Evolutionary conservation across 1,140 invertebrate species (phyloP).

Genomic region (Halictus rubicundus): DNA sequence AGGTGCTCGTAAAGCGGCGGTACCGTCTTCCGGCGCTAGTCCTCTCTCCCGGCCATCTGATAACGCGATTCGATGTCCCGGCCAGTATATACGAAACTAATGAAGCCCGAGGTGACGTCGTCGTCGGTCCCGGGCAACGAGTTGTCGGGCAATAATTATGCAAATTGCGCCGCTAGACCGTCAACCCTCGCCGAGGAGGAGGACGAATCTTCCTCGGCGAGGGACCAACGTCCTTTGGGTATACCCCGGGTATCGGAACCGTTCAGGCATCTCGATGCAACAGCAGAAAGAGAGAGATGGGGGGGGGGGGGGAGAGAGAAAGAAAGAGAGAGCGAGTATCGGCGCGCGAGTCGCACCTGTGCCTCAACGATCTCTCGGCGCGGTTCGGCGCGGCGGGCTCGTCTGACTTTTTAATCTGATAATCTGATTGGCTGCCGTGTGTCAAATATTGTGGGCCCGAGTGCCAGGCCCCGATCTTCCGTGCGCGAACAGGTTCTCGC

Average conservation of each 20-base stretch:
- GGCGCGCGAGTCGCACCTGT: conserved; percentile 48
- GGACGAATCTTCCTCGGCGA: too few relatives aligned
- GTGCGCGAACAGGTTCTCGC: conserved; percentile 62
- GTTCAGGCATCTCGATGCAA: too few relatives aligned
- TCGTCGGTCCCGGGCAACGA: neutral
- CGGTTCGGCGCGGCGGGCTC: conserved; percentile 33
- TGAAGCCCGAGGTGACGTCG: conserved; percentile 21
- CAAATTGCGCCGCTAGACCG: too few relatives aligned
- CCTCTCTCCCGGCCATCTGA: conserved; percentile 33
- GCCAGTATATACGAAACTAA: conserved; percentile 43
- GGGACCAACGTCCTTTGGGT: too few relatives aligned
- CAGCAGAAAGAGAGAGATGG: too few relatives aligned
- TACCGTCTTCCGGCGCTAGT: conserved; percentile 15
- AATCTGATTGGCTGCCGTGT: conserved; percentile 77
- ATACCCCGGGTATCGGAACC: too few relatives aligned
- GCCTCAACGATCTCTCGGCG: conserved; percentile 53
- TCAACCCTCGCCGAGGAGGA: too few relatives aligned
- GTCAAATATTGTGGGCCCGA: conserved; percentile 76
- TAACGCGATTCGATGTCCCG: conserved; percentile 41
- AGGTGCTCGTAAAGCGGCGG: conserved; percentile 57
- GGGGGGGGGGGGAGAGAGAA: too few relatives aligned
- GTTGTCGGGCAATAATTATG: neutral
- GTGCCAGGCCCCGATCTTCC: conserved; percentile 69
- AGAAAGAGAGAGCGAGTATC: too few relatives aligned
- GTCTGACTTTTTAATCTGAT: conserved; percentile 76